Evolutionary conservation across 1,140 invertebrate genomes (phyloP).

Genomic region (Drosophila repletoides): DNA sequence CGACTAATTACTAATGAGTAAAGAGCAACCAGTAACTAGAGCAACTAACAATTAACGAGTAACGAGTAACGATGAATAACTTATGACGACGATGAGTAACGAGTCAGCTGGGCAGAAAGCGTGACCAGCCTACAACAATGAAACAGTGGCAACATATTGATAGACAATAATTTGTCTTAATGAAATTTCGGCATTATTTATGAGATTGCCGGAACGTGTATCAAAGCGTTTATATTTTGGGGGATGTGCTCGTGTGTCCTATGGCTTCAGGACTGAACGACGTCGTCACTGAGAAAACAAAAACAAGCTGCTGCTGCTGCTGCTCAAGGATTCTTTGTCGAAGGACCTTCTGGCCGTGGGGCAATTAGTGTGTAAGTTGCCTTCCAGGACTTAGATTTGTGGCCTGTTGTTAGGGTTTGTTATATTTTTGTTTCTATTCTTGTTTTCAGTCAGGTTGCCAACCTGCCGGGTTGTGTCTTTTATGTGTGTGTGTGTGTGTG

Average conservation of each 20-base stretch:
- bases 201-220: constrained; percentile 74
- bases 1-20: too few relatives aligned
- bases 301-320: constrained; percentile 51
- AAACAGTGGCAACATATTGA: constrained; percentile 76
- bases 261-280: constrained; percentile 31
- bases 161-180: constrained; percentile 82
- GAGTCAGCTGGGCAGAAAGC: neutral
- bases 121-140: neutral
- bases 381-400: constrained; percentile 9
- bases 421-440: constrained; percentile 27
- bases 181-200: constrained; percentile 79
- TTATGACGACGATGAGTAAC: too few relatives aligned
- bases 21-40: too few relatives aligned
- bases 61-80: neutral
- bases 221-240: constrained; percentile 43
- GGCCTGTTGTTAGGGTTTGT: constrained; percentile 30
- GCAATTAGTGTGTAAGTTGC: constrained; percentile 65
- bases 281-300: constrained; percentile 60
- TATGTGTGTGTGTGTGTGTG: constrained; percentile 55
- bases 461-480: constrained; percentile 64
- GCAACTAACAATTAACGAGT: too few relatives aligned
- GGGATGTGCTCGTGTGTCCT: constrained; percentile 24
- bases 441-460: constrained; percentile 29
- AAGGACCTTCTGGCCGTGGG: constrained; percentile 27
- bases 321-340: constrained; percentile 30